Evolutionary conservation across 2,888 invertebrate species (phyloP).

Genomic region (Stenotaenia linearis): DNA sequence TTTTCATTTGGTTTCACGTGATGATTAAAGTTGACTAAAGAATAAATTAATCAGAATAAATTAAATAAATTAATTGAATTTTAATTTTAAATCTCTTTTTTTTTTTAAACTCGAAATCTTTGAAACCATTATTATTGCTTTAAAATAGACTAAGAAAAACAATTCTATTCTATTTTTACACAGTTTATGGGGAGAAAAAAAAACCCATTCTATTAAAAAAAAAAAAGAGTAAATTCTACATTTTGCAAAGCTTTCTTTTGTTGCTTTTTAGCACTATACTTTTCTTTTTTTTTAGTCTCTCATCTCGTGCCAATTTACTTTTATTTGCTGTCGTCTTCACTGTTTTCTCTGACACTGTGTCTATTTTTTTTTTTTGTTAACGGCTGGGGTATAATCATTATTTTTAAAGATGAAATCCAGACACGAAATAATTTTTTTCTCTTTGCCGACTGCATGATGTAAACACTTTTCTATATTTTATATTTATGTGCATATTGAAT

Average conservation of each 20-base stretch:
- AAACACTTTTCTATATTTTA: background rate
- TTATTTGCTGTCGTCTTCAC: background rate
- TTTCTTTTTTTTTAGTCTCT: background rate
- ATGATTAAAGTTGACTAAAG: too few species aligned
- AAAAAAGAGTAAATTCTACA: too few species aligned
- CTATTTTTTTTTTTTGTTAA: background rate
- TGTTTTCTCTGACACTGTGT: background rate
- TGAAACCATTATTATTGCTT: too few species aligned
- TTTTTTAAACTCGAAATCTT: too few species aligned
- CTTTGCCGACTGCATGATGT: background rate
- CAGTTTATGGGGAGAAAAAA: too few species aligned
- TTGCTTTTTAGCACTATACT: background rate
- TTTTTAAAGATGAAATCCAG: background rate
- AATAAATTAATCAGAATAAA: too few species aligned
- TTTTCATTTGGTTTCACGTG: too few species aligned
- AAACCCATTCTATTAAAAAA: background rate
- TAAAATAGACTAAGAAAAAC: too few species aligned
- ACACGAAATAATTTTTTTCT: too few species aligned
- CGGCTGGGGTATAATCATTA: background rate
- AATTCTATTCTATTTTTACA: too few species aligned
- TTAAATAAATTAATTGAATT: too few species aligned
- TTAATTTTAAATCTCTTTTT: too few species aligned
- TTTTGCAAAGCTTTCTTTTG: background rate
- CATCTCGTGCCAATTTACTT: background rate
- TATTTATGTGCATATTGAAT: conserved; percentile 17